Conservation (phyloP, 2,113 vertebrate genomes). For the Hippocampus barbouri region DNA sequence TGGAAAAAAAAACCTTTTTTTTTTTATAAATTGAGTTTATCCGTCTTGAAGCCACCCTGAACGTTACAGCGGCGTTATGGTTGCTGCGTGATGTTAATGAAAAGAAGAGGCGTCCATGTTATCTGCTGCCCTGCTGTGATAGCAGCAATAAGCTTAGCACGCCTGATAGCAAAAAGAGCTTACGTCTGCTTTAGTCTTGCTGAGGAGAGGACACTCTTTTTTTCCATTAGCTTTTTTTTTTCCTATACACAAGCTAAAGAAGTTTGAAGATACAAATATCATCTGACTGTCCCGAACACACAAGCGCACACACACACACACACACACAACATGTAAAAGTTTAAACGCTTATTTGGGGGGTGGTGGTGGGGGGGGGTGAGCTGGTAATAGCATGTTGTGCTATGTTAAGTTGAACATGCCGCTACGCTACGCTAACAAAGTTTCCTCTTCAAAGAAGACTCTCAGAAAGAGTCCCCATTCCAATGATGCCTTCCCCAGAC, state of each 20-base stretch:
- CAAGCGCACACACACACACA: too few relatives aligned
- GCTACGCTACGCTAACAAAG: too few relatives aligned
- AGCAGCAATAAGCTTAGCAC: slow-evolving; percentile 3
- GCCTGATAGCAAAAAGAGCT: slow-evolving; percentile 6
- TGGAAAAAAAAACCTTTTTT: background rate
- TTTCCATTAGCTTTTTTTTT: slow-evolving; percentile 1
- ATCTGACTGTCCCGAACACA: background rate
- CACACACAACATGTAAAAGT: too few relatives aligned
- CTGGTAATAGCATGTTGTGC: too few relatives aligned
- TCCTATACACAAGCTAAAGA: background rate
- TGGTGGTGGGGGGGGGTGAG: too few relatives aligned
- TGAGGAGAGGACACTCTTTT: background rate
- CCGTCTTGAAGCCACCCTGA: background rate
- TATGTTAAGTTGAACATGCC: too few relatives aligned
- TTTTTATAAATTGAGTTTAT: background rate
- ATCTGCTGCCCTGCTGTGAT: slow-evolving; percentile 4
- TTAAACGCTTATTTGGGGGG: too few relatives aligned
- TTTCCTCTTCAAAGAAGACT: background rate
- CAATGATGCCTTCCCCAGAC: background rate
- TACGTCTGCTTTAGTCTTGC: slow-evolving; percentile 4
- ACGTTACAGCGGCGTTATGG: background rate
- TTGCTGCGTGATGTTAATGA: background rate
- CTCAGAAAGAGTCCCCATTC: background rate
- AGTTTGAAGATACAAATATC: slow-evolving; percentile 4
- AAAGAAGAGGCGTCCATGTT: slow-evolving; percentile 3